Conservation (phyloP, 2,888 invertebrate genomes). For the Athripsodes cinereus region DNA sequence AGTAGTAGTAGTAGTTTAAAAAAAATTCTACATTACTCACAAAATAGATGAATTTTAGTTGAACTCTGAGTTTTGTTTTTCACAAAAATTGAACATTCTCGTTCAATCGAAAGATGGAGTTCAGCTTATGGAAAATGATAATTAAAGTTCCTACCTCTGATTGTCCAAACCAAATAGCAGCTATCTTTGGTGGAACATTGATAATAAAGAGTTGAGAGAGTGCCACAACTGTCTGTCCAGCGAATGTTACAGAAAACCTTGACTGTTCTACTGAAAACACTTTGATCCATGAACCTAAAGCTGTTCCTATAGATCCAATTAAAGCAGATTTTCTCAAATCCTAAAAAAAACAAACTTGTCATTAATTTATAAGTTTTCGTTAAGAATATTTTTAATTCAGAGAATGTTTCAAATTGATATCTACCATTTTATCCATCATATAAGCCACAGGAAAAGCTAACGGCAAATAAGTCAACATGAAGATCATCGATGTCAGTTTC, state of each 20-base stretch:
- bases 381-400: no score
- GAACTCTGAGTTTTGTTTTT: no score
- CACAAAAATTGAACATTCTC: no score
- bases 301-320: constrained; percentile 50
- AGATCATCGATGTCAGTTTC: constrained; percentile 62
- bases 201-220: constrained; percentile 59
- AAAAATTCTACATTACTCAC: no score
- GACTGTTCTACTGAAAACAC: constrained; percentile 53
- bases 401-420: no score
- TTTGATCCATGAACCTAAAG: constrained; percentile 55
- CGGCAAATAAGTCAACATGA: constrained; percentile 60
- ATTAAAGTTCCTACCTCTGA: constrained; percentile 49
- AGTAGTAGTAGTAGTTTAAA: no score
- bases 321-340: constrained; percentile 48
- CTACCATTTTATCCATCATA: constrained; percentile 32
- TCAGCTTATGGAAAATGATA: no score
- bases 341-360: constrained; percentile 36
- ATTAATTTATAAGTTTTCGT: no score
- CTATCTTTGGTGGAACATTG: constrained; percentile 59
- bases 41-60: no score
- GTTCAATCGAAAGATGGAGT: not conserved
- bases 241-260: constrained; percentile 55
- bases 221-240: constrained; percentile 53
- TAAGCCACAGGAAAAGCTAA: constrained; percentile 57
- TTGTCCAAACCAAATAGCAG: constrained; percentile 65